phyloP scores from a whole-genome alignment of 2,888 invertebrate genomes.

The Microctonus hyperodae region DNA sequence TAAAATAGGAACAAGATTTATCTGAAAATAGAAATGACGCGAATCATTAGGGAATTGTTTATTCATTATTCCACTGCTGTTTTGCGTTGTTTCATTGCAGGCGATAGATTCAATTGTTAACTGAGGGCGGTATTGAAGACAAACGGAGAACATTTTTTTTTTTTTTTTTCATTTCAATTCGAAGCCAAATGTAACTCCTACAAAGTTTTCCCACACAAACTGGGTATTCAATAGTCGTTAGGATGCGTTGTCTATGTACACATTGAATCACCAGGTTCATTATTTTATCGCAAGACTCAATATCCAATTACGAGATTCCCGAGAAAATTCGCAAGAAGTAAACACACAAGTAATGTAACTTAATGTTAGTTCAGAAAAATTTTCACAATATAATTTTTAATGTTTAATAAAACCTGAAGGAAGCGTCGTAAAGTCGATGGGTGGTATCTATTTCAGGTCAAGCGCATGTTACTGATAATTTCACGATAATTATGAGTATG shows the following conservation, averaged over 20 bases:
- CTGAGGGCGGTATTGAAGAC: not conserved
- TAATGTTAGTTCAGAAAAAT: not conserved
- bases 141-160: not conserved
- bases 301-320: not conserved
- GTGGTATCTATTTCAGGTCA: not conserved
- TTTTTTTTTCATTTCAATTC: not conserved
- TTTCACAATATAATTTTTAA: not conserved
- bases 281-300: not conserved
- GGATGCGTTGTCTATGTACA: not conserved
- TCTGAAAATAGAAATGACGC: too few relatives aligned
- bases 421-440: not conserved
- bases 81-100: not conserved
- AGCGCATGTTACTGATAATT: not conserved
- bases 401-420: not conserved
- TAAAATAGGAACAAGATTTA: too few relatives aligned
- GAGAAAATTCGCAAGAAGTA: not conserved
- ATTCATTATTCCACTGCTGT: not conserved
- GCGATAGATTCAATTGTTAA: not conserved
- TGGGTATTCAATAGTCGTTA: not conserved
- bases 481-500: not conserved
- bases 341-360: not conserved
- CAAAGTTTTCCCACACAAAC: constrained; percentile 3
- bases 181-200: not conserved
- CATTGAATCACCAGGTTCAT: not conserved
- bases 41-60: not conserved